phyloP scores from a whole-genome alignment of 1,140 invertebrate genomes.

The Ooceraea biroi region DNA sequence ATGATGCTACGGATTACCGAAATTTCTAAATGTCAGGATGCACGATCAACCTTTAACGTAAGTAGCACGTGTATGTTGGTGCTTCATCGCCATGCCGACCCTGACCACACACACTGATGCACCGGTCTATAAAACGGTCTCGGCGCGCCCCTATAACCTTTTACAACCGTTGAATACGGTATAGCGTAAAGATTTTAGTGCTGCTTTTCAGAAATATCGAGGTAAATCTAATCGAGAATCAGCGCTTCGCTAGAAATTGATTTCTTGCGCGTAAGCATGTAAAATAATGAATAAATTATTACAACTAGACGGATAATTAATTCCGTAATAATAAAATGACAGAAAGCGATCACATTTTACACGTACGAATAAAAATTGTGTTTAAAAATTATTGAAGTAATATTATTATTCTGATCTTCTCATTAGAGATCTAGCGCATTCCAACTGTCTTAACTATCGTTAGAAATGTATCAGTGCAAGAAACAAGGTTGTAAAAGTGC shows the following conservation, averaged over 20 bases:
- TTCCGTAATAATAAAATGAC: background rate
- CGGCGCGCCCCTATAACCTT: constrained; percentile 50
- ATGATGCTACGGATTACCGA: background rate
- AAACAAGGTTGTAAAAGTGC: background rate
- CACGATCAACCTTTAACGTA: constrained; percentile 17
- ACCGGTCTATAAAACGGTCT: constrained; percentile 43
- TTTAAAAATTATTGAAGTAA: background rate
- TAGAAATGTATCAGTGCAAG: background rate
- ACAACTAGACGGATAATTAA: background rate
- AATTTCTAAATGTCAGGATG: constrained; percentile 47
- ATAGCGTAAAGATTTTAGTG: constrained; percentile 42
- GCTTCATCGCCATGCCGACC: background rate
- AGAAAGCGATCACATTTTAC: background rate
- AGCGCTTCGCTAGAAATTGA: background rate
- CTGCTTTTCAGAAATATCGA: constrained; percentile 18
- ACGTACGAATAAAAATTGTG: background rate
- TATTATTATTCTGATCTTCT: background rate
- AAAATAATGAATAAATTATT: background rate
- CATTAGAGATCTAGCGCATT: background rate
- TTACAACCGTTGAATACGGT: constrained; percentile 22
- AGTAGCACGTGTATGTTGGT: background rate
- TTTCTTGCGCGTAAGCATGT: background rate
- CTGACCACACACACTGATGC: constrained; percentile 17
- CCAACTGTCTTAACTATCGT: background rate
- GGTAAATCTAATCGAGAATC: constrained; percentile 42